phyloP scores from a whole-genome alignment of 2,113 vertebrate genomes.

The Martes martes region DNA sequence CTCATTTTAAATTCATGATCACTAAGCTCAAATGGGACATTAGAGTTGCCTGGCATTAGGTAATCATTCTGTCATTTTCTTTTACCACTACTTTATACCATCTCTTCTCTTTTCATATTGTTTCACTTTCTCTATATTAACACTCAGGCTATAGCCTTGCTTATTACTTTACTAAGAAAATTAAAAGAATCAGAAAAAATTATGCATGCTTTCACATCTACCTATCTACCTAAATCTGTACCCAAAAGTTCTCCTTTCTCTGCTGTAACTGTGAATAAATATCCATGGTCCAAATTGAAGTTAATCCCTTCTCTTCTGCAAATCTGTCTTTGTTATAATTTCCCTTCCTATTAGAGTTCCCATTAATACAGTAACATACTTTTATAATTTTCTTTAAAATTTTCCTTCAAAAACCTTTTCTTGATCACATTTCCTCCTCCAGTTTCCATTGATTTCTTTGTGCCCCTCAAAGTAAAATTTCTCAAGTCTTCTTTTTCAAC shows the following conservation, averaged over 20 bases:
- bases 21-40: background rate
- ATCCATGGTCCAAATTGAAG: background rate
- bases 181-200: background rate
- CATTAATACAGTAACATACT: background rate
- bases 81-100: background rate
- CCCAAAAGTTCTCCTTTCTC: too few relatives aligned
- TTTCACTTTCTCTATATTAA: background rate
- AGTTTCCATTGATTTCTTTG: background rate
- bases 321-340: background rate
- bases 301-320: background rate
- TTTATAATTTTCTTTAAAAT: background rate
- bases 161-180: background rate
- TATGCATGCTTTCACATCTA: background rate
- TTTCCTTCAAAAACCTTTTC: background rate
- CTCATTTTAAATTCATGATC: constrained; percentile 25
- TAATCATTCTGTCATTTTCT: background rate
- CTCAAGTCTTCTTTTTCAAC: background rate
- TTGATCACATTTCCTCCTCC: background rate
- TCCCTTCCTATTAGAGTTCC: background rate
- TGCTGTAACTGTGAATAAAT: background rate
- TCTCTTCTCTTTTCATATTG: background rate
- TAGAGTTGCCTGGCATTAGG: background rate
- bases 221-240: background rate
- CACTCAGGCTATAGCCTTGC: background rate
- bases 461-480: background rate